Evolutionary conservation across 2,113 vertebrate species (phyloP), one percentile per base, ranked within the genome.

Genomic region (Pelobates fuscus): DNA sequence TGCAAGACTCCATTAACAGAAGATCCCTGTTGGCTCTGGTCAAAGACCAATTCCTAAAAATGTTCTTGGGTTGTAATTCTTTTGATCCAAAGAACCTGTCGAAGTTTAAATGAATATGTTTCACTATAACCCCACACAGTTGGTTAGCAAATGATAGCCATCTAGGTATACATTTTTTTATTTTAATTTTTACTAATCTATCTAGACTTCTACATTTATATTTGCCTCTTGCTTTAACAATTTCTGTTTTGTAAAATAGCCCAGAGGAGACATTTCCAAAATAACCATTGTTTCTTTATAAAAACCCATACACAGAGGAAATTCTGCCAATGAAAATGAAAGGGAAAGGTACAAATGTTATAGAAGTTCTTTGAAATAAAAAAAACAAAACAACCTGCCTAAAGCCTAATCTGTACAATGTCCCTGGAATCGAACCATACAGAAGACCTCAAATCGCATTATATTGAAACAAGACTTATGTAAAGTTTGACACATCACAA

Each of bases 401-500:
- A 20, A 18, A 24, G 67, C 43, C 12, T 29, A 30, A 70, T 67
- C 65, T 57, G 60, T 43, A 52, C 52, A 25, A 21, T 71, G 70
- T 69, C 43, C 32, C 15, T 69, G 63, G 72, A 64, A 24, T 24
- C 17, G 41, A 63, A 41, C 41, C 73, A 24, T 64, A n/a, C 46
- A 0, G 0, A 67, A 70, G 71, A 54, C 24, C 25, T 83, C 80
- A 63, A 49, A 27, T 17, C 76, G 71, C 1, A 0, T 75, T 79
- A 46, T 21, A 68, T 29, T 65, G 59, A 15, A 59, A 30, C 17
- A 41, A 67, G 65, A 55, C 0, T 0, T 44, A 66, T 75, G 55
- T 41, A 27, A 49, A 30, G 67, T 79, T 23, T 76, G 79, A 81
- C 81, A 80, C 71, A 52, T 67, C n/a, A 0, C 49, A 76, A 77